Evolutionary conservation across 2,888 invertebrate species (phyloP), one percentile per base, ranked within the genome.

Genomic region (Ceraclea dissimilis): DNA sequence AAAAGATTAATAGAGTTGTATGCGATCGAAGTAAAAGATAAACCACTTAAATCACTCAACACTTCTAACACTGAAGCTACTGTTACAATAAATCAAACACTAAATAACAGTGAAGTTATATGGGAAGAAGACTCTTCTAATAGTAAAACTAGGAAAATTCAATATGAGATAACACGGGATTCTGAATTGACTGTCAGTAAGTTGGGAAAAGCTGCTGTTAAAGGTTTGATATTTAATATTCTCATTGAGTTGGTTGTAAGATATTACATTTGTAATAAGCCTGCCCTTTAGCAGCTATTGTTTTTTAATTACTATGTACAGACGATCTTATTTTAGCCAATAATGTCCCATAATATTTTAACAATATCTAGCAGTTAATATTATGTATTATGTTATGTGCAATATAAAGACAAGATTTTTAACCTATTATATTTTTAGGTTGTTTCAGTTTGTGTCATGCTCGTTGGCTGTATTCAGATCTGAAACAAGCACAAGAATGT

Each of bases 171-270:
- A 2, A n/a, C 39, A 13, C 39, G 39, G 2, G 65, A 77, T 34
- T 79, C 77, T 11, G 69, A 72, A 48, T 72, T 86, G 17, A 70
- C 77, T 47, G 76, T 88, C 33, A 87, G 84, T 62, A 73, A 75
- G 61, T 71, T 93, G 22, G 94, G 94, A 11, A 78, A 73, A 62
- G 93, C 94, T 2, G 88, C 92, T 21, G 89, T 91, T 65, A 90
- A 88, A 80, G 91, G 89, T 81, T 34, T 49, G 21, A 49, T 13
- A 51, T 5, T 2, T 10, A 20, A 17, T 50, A 22, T 26, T 31
- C 31, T 20, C 10, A 20, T n/a, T n/a, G n/a, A n/a, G n/a, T n/a
- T n/a, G n/a, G n/a, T n/a, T n/a, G n/a, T n/a, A n/a, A n/a, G n/a
- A n/a, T n/a, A n/a, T n/a, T n/a, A n/a, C n/a, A n/a, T n/a, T n/a